Base-by-base conservation (phyloP, 2,113 vertebrate genomes). In the Halichoerus grypus region DNA sequence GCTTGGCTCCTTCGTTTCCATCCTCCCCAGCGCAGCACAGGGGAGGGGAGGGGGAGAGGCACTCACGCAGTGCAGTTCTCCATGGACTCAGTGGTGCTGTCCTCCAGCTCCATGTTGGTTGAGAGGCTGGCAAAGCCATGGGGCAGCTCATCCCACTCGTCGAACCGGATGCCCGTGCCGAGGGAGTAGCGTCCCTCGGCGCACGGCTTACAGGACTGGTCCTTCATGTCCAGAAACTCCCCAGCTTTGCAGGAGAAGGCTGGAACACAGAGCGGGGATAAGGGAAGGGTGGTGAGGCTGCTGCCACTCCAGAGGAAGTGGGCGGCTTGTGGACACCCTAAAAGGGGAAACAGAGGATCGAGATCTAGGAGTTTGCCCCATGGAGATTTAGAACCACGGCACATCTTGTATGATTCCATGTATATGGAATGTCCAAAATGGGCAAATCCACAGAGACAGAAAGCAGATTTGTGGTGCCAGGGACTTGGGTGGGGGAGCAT, bases 191-290 rank as follows among this genome's bases (percentile, higher is more conserved):
- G 99, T 76, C 99, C 99, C 2, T 98, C 99, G 0, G 99, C 98
- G 0, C 99, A 99, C 11, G 99, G 99, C 88, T 98, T 98, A 92
- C 99, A 99, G 3, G 98, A 97, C 98, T 99, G 99, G 1, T 99
- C 98, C 98, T 99, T 99, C 99, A 99, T 99, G 97, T 99, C 99
- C 80, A 99, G 99, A 98, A 99, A 99, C 98, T 99, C 99, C 0
- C 99, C 99, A 0, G 99, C 99, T 71, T 98, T 99, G 98, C 99
- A 99, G 80, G 99, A 99, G 97, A 99, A 99, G 5, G 99, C 99
- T 99, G 97, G 65, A 97, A 97, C 31, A 87, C 12, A 97, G 57
- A 96, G 83, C 0, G 5, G 55, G 61, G 61, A 86, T 26, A 67
- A 89, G 79, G 87, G 31, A 1, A 16, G 71, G 59, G 55, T 71